Percentiles rank a stretch among this genome's conserved stretches.
Evolutionary conservation across 2,888 invertebrate genomes (phyloP).

Genomic region (Acrobasis repandana): DNA sequence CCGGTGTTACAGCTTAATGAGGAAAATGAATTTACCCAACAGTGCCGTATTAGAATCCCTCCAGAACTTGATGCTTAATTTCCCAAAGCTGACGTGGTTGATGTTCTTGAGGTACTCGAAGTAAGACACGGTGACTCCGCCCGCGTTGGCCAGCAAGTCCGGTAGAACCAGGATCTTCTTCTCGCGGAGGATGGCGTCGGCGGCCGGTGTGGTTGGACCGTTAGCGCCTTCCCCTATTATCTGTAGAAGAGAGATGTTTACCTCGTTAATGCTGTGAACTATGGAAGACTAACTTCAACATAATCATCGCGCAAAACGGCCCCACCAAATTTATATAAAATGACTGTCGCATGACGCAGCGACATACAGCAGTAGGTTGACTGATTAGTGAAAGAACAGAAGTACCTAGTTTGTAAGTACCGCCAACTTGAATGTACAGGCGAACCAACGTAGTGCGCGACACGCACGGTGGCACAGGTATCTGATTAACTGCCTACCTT

Average conservation of each 20-base stretch:
- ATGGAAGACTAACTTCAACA: too few species aligned
- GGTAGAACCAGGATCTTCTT: conserved; percentile 91
- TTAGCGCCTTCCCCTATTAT: conserved; percentile 95
- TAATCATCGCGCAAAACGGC: too few species aligned
- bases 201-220: conserved; percentile 94
- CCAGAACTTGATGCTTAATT: conserved; percentile 94
- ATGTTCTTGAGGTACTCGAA: conserved; percentile 96
- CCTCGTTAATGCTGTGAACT: background rate
- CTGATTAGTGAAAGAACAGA: too few species aligned
- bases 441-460: too few species aligned
- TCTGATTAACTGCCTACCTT: too few species aligned
- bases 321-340: too few species aligned
- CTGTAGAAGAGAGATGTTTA: conserved; percentile 67
- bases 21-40: conserved; percentile 79
- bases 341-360: too few species aligned
- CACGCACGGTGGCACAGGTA: too few species aligned
- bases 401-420: too few species aligned
- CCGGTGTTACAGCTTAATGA: too few species aligned
- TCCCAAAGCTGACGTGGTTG: conserved; percentile 94
- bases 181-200: conserved; percentile 88
- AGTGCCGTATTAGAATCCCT: conserved; percentile 91
- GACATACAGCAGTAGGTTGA: too few species aligned
- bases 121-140: conserved; percentile 96
- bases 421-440: too few species aligned
- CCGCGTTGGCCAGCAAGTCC: conserved; percentile 89